Percentiles rank a stretch among this genome's conserved stretches.
Evolutionary conservation across 2,113 vertebrate species (phyloP).

Genomic region (Benitochromis conjunctus): DNA sequence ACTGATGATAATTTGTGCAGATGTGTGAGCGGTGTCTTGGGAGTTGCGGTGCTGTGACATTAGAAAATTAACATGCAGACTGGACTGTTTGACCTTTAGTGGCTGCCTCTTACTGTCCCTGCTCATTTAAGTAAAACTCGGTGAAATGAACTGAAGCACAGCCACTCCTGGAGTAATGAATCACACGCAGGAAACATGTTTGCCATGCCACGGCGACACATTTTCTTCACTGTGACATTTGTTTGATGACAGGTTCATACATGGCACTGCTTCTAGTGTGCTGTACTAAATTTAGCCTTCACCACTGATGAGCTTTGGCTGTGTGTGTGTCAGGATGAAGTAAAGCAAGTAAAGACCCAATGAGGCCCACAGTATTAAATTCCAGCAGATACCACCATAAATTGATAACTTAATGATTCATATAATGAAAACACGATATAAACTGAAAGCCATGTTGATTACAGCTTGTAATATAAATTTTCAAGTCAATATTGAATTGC

Average conservation of each 20-base stretch:
- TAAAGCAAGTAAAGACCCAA: slow-evolving; percentile 19
- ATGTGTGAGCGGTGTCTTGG: slow-evolving; percentile 25
- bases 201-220: slow-evolving; percentile 13
- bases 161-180: slow-evolving; percentile 39
- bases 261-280: background rate
- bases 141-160: slow-evolving; percentile 17
- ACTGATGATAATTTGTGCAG: slow-evolving; percentile 38
- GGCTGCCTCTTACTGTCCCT: slow-evolving; percentile 35
- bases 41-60: slow-evolving; percentile 14
- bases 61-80: slow-evolving; percentile 63
- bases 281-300: background rate
- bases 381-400: slow-evolving; percentile 30
- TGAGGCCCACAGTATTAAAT: slow-evolving; percentile 37
- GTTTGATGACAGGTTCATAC: slow-evolving; percentile 37
- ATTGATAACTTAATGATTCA: slow-evolving; percentile 52
- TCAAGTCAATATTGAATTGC: slow-evolving; percentile 13
- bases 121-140: slow-evolving; percentile 40
- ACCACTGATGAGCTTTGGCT: background rate
- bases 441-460: slow-evolving; percentile 14
- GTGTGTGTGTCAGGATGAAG: background rate
- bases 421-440: slow-evolving; percentile 51
- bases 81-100: slow-evolving; percentile 58
- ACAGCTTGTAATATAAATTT: slow-evolving; percentile 35
- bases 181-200: slow-evolving; percentile 23
- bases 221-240: slow-evolving; percentile 49